Conservation (phyloP, 2,113 vertebrate genomes). For the Psittacus erithacus region DNA sequence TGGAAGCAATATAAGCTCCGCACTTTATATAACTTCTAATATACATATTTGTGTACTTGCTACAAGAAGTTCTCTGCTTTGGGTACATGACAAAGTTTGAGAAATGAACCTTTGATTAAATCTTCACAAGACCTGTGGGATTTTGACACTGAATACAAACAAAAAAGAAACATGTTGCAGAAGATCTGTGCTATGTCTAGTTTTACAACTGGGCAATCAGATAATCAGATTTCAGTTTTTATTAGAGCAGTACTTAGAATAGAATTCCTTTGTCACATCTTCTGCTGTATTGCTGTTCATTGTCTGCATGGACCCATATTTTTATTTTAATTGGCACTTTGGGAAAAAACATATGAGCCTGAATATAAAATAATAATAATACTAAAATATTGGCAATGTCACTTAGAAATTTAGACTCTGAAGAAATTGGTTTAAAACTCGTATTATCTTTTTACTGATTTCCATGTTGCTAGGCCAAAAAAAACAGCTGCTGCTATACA, state of each 20-base stretch:
- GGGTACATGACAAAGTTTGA: background rate
- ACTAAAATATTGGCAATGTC: background rate
- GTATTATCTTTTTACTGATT: background rate
- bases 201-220: background rate
- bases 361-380: background rate
- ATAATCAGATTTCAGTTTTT: background rate
- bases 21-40: background rate
- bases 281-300: background rate
- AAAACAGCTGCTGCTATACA: background rate
- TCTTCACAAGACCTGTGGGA: background rate
- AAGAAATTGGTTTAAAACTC: background rate
- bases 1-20: background rate
- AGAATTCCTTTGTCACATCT: background rate
- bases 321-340: background rate
- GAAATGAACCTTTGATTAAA: background rate
- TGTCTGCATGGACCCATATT: background rate
- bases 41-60: background rate
- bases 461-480: background rate
- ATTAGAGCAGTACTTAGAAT: background rate
- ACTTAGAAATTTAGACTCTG: background rate
- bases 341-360: background rate
- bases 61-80: background rate
- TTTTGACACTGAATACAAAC: background rate
- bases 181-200: background rate
- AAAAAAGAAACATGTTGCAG: background rate